Base-by-base conservation (phyloP, 2,797 vertebrate genomes). In the Sebastes miniatus region DNA sequence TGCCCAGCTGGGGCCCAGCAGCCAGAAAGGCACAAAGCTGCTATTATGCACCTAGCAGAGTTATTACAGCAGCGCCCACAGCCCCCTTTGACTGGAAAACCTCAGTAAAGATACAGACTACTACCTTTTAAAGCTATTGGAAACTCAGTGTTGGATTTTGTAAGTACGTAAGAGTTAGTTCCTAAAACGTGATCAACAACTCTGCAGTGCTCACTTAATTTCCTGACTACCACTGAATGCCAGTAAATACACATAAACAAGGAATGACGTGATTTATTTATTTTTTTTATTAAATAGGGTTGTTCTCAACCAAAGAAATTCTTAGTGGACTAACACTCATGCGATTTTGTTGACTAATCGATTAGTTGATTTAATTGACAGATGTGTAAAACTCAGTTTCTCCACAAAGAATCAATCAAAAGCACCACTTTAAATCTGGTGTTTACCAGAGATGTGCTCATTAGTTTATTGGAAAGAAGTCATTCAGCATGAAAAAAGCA, bases 11-110 rank as follows among this genome's bases (percentile, higher is more conserved):
- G 81, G 90, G 84, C 90, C 90, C 88, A 84, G 92, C 80, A 90
- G 90, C 83, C 83, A 81, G 78, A 83, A 83, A 84, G 85, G 78
- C 92, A 96, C 95, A 96, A 95, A 95, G 95, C 89, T 81, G 71
- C 92, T 85, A 93, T 96, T 96, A 93, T 96, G 86, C 90, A 85
- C 76, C 86, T 79, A 75, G 87, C 64, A 72, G 87, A 88, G 83
- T 90, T 88, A 91, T 87, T 89, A 79, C 88, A 87, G 91, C 83
- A 71, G 59, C 16, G 58, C 75, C 74, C 70, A 61, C 83, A 77
- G 64, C 75, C 73, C 74, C 73, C 61, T 81, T 77, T 56, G 27
- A 69, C 83, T 76, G 27, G 81, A 57, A 39, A 77, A 61, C 73
- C 77, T 73, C 66, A 72, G 75, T 4, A 62, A 43, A 73, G 71